Conservation (phyloP, 2,797 vertebrate genomes). For the Chaetophractus vellerosus region DNA sequence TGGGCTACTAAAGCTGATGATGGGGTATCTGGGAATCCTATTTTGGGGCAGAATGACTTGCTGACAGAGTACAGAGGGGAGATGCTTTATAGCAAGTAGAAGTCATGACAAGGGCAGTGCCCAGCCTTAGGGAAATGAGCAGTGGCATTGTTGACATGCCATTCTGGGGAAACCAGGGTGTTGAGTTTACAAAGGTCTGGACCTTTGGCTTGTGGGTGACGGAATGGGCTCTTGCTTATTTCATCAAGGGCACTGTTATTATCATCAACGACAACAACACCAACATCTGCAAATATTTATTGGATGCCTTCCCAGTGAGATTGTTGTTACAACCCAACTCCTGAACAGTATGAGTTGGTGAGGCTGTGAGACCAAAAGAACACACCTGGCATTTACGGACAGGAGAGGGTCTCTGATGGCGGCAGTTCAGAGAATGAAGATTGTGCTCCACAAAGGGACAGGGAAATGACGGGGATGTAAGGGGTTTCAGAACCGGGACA, state of each 20-base stretch:
- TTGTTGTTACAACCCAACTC: background rate
- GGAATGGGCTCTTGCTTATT: background rate
- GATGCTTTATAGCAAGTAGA: background rate
- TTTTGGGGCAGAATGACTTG: background rate
- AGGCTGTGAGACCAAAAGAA: no score
- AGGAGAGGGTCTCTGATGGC: no score
- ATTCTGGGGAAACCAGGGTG: constrained; percentile 35
- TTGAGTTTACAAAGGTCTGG: background rate
- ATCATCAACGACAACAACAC: background rate
- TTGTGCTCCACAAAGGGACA: no score
- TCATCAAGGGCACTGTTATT: background rate
- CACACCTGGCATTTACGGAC: no score
- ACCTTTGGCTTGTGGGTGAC: constrained; percentile 4
- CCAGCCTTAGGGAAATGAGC: background rate
- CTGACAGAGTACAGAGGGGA: background rate
- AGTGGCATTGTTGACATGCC: background rate
- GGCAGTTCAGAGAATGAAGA: no score
- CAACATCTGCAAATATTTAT: background rate
- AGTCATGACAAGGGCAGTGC: background rate
- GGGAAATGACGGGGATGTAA: no score
- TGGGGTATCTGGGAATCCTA: background rate
- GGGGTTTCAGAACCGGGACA: no score
- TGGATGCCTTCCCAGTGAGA: background rate
- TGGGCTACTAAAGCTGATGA: background rate
- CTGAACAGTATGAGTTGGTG: no score